phyloP scores from a whole-genome alignment of 2,888 invertebrate species.

The Zhuqinia jingwanae region DNA sequence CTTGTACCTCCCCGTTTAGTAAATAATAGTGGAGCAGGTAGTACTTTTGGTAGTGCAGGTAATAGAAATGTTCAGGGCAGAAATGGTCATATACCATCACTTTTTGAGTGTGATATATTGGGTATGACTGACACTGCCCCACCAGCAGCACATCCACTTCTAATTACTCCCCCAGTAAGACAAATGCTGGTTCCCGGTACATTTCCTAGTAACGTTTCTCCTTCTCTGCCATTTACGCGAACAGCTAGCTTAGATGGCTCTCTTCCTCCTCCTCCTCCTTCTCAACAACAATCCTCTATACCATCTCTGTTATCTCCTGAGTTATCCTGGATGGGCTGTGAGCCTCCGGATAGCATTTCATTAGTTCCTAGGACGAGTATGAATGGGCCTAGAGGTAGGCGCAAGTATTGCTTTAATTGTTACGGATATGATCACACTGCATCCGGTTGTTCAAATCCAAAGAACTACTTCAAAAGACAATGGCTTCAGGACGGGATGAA shows the following conservation, averaged over 20 bases:
- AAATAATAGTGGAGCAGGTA: background rate
- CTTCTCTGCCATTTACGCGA: background rate
- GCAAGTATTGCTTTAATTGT: constrained; percentile 68
- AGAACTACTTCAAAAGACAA: constrained; percentile 63
- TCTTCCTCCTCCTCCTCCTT: constrained; percentile 12
- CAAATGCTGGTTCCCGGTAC: constrained; percentile 59
- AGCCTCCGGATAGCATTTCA: constrained; percentile 37
- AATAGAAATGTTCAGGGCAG: constrained; percentile 70
- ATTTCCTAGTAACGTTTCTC: constrained; percentile 30
- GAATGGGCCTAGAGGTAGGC: constrained; percentile 39
- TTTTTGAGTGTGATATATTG: constrained; percentile 62
- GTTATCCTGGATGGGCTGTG: constrained; percentile 60
- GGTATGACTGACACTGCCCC: background rate
- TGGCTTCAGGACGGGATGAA: constrained; percentile 64
- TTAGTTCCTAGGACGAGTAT: constrained; percentile 45
- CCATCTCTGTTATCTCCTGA: constrained; percentile 58
- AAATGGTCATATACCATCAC: constrained; percentile 63
- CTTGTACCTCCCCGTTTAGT: constrained; percentile 37
- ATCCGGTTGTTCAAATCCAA: constrained; percentile 62
- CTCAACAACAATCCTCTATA: constrained; percentile 7
- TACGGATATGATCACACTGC: constrained; percentile 65
- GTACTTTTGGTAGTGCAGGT: background rate
- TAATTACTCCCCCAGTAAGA: constrained; percentile 51
- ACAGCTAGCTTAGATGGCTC: constrained; percentile 26
- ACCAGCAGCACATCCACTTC: constrained; percentile 25